A percentile compares a stretch with the other conserved stretches of the same genome.
Conservation (phyloP, 2,113 vertebrate species). For the Petrocephalus zakoni region DNA sequence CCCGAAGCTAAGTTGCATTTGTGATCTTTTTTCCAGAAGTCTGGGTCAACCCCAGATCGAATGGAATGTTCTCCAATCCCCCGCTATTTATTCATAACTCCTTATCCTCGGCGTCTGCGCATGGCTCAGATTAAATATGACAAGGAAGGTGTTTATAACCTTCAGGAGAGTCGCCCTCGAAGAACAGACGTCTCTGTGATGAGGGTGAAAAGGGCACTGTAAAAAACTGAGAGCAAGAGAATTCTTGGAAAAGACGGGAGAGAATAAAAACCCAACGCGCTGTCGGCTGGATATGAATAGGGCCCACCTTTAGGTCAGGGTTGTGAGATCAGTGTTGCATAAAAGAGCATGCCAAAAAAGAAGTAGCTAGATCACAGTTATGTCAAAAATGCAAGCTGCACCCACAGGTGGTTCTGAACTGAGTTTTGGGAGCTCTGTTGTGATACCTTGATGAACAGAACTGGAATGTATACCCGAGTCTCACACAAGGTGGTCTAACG, state of each 20-base stretch:
- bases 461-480: slow-evolving; percentile 45
- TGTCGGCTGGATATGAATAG: slow-evolving; percentile 46
- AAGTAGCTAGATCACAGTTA: background rate
- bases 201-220: slow-evolving; percentile 7
- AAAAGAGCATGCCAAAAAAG: slow-evolving; percentile 22
- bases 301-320: slow-evolving; percentile 40
- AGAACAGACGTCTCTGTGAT: background rate
- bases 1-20: slow-evolving; percentile 15
- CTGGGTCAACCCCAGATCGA: slow-evolving; percentile 11
- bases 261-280: slow-evolving; percentile 35
- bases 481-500: slow-evolving; percentile 16
- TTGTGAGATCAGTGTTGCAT: slow-evolving; percentile 46
- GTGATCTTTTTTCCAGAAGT: slow-evolving; percentile 19
- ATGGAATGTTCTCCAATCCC: slow-evolving; percentile 10
- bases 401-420: slow-evolving; percentile 50
- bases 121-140: slow-evolving; percentile 14
- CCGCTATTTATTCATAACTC: slow-evolving; percentile 25
- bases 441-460: slow-evolving; percentile 52
- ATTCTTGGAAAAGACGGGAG: slow-evolving; percentile 44
- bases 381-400: slow-evolving; percentile 34
- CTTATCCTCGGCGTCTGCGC: slow-evolving; percentile 1
- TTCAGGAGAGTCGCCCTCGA: background rate
- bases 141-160: background rate
- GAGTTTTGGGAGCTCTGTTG: slow-evolving; percentile 50
- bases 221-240: slow-evolving; percentile 34